These are phyloP conservation scores for Aphidoletes aphidimyza DNA, from an alignment of 2,888 invertebrate genomes.

Conservation along the genomic window DNA sequence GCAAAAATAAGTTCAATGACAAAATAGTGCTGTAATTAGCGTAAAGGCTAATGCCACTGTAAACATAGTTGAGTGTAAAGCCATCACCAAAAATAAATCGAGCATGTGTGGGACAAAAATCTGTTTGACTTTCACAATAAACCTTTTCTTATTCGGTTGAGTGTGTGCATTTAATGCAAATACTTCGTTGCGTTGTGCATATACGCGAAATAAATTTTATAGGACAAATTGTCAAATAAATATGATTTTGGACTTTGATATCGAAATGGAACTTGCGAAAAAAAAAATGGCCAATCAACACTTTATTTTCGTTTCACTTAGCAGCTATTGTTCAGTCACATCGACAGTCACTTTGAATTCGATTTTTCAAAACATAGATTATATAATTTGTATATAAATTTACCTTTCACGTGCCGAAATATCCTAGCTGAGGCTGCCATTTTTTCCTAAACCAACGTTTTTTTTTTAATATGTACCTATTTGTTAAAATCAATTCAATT, in stretches of 20 bases:
- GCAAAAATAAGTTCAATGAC: constrained; percentile 48
- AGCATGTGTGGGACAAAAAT: not conserved
- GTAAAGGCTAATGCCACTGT: constrained; percentile 17
- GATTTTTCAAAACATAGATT: constrained; percentile 59
- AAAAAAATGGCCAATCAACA: constrained; percentile 16
- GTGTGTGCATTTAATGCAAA: not conserved
- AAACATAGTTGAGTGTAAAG: not conserved
- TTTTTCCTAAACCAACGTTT: constrained; percentile 56
- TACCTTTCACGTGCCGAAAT: constrained; percentile 72
- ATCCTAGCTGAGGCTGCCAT: constrained; percentile 73
- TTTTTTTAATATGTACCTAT: not conserved
- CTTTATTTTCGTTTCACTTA: not conserved
- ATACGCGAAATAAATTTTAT: not conserved
- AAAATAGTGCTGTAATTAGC: not conserved
- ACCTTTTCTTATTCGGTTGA: not conserved
- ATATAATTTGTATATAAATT: constrained; percentile 58
- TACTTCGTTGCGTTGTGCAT: not conserved
- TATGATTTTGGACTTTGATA: not conserved
- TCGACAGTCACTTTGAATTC: not conserved
- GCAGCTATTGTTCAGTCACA: not conserved
- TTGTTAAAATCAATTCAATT: not conserved
- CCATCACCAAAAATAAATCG: constrained; percentile 23
- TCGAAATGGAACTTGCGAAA: not conserved
- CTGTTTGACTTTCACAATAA: constrained; percentile 18
- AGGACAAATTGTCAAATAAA: not conserved